Conservation (phyloP, 2,113 vertebrate species). For the Ibidorhyncha struthersii region DNA sequence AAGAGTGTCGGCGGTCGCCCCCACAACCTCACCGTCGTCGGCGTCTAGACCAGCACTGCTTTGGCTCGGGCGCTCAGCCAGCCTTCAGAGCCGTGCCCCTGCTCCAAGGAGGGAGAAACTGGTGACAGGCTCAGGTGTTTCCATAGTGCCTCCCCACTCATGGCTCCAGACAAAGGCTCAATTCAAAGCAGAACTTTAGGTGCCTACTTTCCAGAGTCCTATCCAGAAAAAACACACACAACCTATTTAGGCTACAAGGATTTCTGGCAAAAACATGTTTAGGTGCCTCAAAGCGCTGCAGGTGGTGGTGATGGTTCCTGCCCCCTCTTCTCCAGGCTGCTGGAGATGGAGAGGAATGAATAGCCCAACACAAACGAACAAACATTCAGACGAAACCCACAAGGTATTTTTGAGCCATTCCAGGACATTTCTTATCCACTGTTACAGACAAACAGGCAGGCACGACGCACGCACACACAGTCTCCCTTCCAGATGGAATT, state of each 20-base stretch:
- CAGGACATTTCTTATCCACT: conserved; percentile 65
- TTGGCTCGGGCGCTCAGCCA: background rate
- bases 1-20: background rate
- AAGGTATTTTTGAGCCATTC: conserved; percentile 65
- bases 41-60: background rate
- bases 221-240: conserved; percentile 64
- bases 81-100: background rate
- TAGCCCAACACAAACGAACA: background rate
- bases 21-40: background rate
- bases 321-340: conserved; percentile 38
- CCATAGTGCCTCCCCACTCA: background rate
- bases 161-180: background rate
- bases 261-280: conserved; percentile 65
- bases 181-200: conserved; percentile 50
- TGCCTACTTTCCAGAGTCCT: conserved; percentile 48
- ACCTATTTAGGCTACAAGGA: background rate
- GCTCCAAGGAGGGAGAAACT: background rate
- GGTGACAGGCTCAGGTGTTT: conserved; percentile 61
- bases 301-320: conserved; percentile 57
- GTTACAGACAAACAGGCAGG: conserved; percentile 62
- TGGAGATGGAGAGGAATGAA: conserved; percentile 50
- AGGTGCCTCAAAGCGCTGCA: conserved; percentile 53
- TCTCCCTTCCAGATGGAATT: conserved; percentile 63
- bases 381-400: conserved; percentile 49
- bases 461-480: background rate